Percentiles rank a stretch among this genome's conserved stretches.
phyloP scores from a whole-genome alignment of 2,797 vertebrate genomes.

The Danio aesculapii region DNA sequence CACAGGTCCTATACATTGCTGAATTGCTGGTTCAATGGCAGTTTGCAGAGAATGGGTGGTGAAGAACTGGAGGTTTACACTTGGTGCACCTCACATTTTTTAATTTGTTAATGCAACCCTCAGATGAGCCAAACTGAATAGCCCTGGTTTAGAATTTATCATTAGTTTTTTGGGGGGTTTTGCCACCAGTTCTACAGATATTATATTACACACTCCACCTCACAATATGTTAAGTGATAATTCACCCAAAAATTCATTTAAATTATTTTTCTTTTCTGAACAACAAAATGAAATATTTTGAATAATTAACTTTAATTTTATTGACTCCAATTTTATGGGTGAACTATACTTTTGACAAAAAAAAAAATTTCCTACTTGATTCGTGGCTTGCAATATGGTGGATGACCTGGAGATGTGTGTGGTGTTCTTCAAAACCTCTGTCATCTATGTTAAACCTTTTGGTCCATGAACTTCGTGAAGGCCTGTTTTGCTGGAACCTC shows the following conservation, averaged over 20 bases:
- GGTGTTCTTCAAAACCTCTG: conserved; percentile 8
- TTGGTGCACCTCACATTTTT: too few species aligned
- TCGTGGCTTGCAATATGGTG: background rate
- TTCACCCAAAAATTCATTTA: background rate
- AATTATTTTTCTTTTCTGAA: background rate
- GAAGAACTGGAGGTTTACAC: too few species aligned
- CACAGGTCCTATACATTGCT: too few species aligned
- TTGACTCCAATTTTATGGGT: background rate
- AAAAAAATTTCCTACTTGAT: background rate
- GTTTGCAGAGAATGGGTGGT: too few species aligned
- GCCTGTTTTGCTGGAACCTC: background rate
- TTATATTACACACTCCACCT: background rate
- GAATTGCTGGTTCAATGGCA: too few species aligned
- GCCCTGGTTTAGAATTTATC: background rate
- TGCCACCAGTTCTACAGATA: background rate
- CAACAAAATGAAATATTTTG: background rate
- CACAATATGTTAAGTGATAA: background rate
- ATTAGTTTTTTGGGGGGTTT: background rate
- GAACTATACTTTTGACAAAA: background rate
- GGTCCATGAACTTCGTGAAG: conserved; percentile 33
- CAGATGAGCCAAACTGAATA: too few species aligned
- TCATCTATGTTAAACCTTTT: conserved; percentile 14
- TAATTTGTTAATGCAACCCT: too few species aligned
- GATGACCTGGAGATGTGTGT: background rate
- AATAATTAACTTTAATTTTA: background rate